phyloP scores from a whole-genome alignment of 2,888 invertebrate species.

The Cyrtodaria siliqua region DNA sequence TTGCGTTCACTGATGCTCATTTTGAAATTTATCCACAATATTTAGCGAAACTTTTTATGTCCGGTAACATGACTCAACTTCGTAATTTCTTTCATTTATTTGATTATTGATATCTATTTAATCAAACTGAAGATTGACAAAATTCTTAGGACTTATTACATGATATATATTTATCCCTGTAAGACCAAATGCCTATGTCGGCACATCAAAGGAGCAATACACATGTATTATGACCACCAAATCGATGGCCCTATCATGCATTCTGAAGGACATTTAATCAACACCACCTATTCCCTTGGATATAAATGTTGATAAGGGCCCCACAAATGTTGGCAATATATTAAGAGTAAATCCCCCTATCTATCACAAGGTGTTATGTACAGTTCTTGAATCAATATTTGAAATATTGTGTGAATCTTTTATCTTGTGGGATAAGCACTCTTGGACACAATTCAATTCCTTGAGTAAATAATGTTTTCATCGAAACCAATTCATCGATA shows the following conservation, averaged over 20 bases:
- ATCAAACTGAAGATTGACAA: too few relatives aligned
- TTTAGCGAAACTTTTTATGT: too few relatives aligned
- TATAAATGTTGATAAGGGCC: slow-evolving; percentile 25
- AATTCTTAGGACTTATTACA: too few relatives aligned
- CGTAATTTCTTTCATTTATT: too few relatives aligned
- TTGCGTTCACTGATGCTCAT: too few relatives aligned
- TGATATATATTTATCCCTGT: too few relatives aligned
- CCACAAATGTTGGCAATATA: slow-evolving; percentile 30
- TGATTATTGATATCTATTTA: too few relatives aligned
- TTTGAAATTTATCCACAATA: too few relatives aligned
- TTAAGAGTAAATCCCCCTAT: slow-evolving; percentile 46
- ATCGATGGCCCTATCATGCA: neutral
- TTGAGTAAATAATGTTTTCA: slow-evolving; percentile 60
- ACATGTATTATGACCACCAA: neutral
- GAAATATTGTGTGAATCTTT: slow-evolving; percentile 55
- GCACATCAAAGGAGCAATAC: neutral
- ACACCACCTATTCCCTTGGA: slow-evolving; percentile 9
- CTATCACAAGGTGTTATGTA: slow-evolving; percentile 48
- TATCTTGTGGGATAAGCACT: slow-evolving; percentile 51
- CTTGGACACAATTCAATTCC: slow-evolving; percentile 58
- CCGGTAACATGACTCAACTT: too few relatives aligned
- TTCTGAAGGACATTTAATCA: neutral
- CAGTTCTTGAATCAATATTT: slow-evolving; percentile 59
- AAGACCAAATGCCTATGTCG: too few relatives aligned
- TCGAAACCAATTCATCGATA: slow-evolving; percentile 59